Conservation (phyloP, 2,113 vertebrate genomes). For the Hyperopisus bebe region DNA sequence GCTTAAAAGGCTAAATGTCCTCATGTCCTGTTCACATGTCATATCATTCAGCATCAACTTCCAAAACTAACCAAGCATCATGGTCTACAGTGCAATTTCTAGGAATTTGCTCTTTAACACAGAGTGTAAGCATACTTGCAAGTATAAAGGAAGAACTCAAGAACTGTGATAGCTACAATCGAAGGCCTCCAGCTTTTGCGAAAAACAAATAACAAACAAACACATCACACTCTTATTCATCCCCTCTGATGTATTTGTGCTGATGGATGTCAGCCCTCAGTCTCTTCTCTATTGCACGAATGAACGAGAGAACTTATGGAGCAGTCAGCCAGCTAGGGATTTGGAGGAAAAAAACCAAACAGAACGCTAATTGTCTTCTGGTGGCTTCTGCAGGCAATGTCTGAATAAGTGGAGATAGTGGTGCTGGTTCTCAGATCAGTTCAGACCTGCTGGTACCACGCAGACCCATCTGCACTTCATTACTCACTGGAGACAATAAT, state of each 20-base stretch:
- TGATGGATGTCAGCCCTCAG: not conserved
- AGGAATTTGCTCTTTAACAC: not conserved
- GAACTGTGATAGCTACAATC: not conserved
- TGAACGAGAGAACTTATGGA: not conserved
- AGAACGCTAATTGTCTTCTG: constrained; percentile 40
- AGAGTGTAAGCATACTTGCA: not conserved
- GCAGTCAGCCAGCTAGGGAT: not conserved
- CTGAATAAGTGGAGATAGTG: constrained; percentile 34
- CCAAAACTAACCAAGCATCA: not conserved
- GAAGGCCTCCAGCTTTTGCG: not conserved
- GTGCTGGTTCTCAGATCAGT: constrained; percentile 28
- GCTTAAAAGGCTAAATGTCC: not conserved
- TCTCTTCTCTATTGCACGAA: not conserved
- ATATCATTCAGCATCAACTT: not conserved
- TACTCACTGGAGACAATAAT: not conserved
- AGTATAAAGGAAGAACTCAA: not conserved
- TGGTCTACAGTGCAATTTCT: not conserved
- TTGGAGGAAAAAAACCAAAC: constrained; percentile 19
- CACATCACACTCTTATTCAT: not conserved
- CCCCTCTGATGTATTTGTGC: not conserved
- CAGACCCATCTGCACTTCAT: constrained; percentile 16
- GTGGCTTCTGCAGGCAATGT: constrained; percentile 28
- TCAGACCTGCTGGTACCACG: constrained; percentile 41
- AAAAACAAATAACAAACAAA: not conserved
- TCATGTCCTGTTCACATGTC: not conserved